These are phyloP conservation scores for Macrosiphum euphorbiae DNA, from an alignment of 2,888 invertebrate species.

Conservation along the genomic window DNA sequence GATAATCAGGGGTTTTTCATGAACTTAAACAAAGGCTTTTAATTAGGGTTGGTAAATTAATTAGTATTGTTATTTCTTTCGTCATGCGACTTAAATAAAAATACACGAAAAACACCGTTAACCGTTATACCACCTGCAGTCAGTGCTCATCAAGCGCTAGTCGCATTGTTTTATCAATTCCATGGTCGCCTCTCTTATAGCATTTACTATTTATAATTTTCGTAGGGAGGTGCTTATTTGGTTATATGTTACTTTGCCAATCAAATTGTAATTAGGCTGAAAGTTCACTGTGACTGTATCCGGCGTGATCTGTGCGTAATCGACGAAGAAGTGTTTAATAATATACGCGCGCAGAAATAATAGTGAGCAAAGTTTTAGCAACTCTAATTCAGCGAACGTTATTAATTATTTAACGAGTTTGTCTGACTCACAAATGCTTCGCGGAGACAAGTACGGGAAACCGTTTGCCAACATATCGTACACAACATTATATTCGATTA, in stretches of 20 bases:
- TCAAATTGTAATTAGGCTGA: background rate
- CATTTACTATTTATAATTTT: background rate
- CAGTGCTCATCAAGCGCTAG: background rate
- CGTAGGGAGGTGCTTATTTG: background rate
- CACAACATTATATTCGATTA: background rate
- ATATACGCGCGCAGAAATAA: background rate
- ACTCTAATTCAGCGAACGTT: slow-evolving; percentile 18
- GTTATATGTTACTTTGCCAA: background rate
- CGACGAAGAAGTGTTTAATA: background rate
- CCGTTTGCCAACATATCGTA: background rate
- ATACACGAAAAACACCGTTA: background rate
- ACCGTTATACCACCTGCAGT: background rate
- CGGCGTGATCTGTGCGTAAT: slow-evolving; percentile 12
- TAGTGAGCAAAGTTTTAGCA: slow-evolving; percentile 25
- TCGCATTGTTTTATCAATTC: background rate
- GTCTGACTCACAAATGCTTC: background rate
- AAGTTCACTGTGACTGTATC: background rate
- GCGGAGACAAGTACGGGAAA: background rate
- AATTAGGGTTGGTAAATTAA: background rate
- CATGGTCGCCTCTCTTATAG: background rate
- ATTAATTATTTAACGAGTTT: slow-evolving; percentile 41
- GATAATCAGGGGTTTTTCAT: background rate
- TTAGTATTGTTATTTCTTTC: background rate
- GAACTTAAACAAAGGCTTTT: background rate
- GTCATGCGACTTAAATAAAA: background rate